Percentiles rank a stretch among this genome's conserved stretches.
Conservation (phyloP, 2,888 invertebrate genomes). For the Cosmorhoe ocellata region DNA sequence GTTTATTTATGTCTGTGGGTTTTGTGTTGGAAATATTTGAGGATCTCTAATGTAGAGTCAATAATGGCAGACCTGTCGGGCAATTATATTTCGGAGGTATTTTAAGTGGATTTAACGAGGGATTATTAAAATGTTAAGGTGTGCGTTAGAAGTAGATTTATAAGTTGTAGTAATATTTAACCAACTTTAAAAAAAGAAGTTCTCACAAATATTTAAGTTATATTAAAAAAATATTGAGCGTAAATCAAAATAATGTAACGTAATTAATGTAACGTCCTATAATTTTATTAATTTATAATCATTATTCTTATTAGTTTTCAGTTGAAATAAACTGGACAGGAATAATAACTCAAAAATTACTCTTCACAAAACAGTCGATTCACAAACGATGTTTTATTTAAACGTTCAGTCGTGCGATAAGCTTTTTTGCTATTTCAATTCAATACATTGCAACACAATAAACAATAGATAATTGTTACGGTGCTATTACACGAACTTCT, state of each 20-base stretch:
- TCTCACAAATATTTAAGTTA: no score
- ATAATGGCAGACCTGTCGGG: conserved; percentile 14
- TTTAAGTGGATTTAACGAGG: background rate
- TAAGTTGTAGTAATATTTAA: no score
- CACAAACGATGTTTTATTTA: conserved; percentile 5
- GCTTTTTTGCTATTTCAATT: conserved; percentile 50
- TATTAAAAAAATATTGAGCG: no score
- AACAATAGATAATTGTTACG: conserved; percentile 51
- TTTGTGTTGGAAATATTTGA: conserved; percentile 17
- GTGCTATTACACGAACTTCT: conserved; percentile 1
- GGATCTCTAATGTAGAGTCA: conserved; percentile 20
- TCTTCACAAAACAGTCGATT: conserved; percentile 1
- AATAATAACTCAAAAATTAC: conserved; percentile 16
- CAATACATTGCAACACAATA: conserved; percentile 54
- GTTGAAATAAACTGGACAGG: background rate
- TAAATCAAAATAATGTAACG: no score
- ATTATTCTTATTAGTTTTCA: no score
- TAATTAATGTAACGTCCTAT: no score
- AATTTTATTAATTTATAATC: no score
- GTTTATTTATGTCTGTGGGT: conserved; percentile 46
- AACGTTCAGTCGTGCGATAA: conserved; percentile 5
- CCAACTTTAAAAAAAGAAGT: no score
- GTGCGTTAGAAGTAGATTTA: background rate
- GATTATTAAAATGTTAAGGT: conserved; percentile 1
- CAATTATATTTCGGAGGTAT: conserved; percentile 16